Evolutionary conservation across 2,888 invertebrate species (phyloP), one percentile per base, ranked within the genome.

Genomic region (Apocheima hispidaria): DNA sequence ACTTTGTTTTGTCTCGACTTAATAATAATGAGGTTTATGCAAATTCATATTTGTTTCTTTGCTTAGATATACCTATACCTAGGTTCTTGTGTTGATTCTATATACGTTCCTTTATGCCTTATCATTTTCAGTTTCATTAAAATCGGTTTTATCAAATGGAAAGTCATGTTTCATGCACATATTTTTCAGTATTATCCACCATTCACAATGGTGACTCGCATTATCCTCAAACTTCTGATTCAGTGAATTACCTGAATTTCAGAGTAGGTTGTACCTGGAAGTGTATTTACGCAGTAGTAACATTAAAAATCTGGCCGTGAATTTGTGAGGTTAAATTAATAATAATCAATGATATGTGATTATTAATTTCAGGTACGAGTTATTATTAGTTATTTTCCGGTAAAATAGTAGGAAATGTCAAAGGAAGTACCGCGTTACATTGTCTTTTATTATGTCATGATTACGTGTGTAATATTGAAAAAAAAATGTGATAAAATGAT

Each of bases 1-100:
- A 44, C 60, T 69, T 65, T 78, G 69, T 73, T 74, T 72, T 70
- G 61, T 60, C 41, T 68, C 60, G 66, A 60, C 60, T 69, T 69
- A 71, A 64, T 51, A 61, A 54, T 68, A 70, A 68, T 66, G 67
- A 67, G 65, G 66, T 66, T 50, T 43, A 7, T 55, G 50, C 18
- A 30, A 23, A 48, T 23, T 53, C n/a, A 30, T 46, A 30, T 38
- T 59, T 41, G 38, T 36, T 49, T 36, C 16, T 48, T 48, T 48
- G 20, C 46, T 30, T 18, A 35, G 5, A n/a, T 50, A 33, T n/a
- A 21, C 9, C 4, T 21, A n/a, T 43, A 26, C 14, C 5, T 43
- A n/a, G 1, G 1, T n/a, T 43, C 1, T 26, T 26, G 26, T 9
- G 26, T 7, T 26, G 26, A 7, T 41, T n/a, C 4, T 49, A 16